Conservation (phyloP, 2,113 vertebrate species). For the Brachyhypopomus occidentalis region DNA sequence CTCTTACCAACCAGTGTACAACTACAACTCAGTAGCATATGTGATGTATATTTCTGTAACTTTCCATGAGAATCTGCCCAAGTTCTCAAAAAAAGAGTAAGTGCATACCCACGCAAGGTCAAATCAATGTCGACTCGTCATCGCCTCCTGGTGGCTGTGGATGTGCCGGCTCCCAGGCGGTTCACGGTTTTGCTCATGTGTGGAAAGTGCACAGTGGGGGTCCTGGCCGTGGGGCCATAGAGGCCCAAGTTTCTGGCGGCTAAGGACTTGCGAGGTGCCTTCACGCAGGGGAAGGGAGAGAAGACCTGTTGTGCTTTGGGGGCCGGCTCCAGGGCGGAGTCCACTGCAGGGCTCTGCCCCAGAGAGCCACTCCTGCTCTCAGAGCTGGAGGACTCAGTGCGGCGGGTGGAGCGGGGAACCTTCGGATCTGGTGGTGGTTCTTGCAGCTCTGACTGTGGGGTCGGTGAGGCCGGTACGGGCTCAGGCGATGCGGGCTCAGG, state of each 20-base stretch:
- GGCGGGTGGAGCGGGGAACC: slow-evolving; percentile 50
- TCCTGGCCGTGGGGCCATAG: slow-evolving; percentile 91
- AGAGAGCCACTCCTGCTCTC: slow-evolving; percentile 62
- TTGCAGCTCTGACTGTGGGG: background rate
- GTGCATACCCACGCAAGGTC: background rate
- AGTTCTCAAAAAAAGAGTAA: background rate
- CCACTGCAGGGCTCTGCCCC: slow-evolving; percentile 65
- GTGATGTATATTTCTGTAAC: slow-evolving; percentile 4
- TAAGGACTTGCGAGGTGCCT: slow-evolving; percentile 88
- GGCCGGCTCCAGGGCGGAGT: slow-evolving; percentile 50
- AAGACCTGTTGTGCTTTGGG: slow-evolving; percentile 73
- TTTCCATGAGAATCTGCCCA: too few species aligned
- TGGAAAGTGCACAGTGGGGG: slow-evolving; percentile 89
- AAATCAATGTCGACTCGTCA: slow-evolving; percentile 41
- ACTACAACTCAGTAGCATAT: background rate
- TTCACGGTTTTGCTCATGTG: slow-evolving; percentile 88
- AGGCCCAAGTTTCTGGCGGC: slow-evolving; percentile 92
- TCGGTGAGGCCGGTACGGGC: background rate
- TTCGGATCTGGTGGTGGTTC: slow-evolving; percentile 43
- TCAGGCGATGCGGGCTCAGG: too few species aligned
- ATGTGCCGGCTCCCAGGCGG: slow-evolving; percentile 66
- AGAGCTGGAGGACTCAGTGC: slow-evolving; percentile 61
- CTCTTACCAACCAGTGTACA: too few species aligned
- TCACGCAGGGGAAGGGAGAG: slow-evolving; percentile 91
- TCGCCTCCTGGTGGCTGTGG: slow-evolving; percentile 79